Percentiles rank a stretch among this genome's conserved stretches.
These are phyloP conservation scores for Amphipyra tragopoginis DNA, from an alignment of 2,888 invertebrate genomes.

Conservation along the genomic window DNA sequence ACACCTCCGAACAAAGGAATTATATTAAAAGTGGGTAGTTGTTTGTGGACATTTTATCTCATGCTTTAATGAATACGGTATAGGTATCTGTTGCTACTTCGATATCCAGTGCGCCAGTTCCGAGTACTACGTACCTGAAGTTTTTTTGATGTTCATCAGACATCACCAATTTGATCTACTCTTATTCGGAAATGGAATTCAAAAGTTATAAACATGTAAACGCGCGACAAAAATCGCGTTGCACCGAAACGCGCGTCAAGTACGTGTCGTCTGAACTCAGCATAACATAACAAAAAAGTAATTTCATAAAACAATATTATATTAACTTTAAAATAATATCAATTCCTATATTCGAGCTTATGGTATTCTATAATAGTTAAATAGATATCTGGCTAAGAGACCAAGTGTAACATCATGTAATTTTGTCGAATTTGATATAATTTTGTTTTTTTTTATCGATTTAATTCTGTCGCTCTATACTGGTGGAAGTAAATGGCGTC, in stretches of 20 bases:
- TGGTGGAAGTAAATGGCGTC: too few species aligned
- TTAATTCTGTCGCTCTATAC: constrained; percentile 1
- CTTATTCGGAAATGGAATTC: too few species aligned
- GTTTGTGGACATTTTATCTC: too few species aligned
- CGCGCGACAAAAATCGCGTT: neutral
- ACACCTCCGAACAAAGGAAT: too few species aligned
- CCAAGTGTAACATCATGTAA: constrained; percentile 10
- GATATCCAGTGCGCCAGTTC: too few species aligned
- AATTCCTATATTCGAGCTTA: constrained; percentile 19
- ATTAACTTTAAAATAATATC: constrained; percentile 18
- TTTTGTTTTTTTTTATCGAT: constrained; percentile 14
- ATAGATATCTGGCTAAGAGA: constrained; percentile 10
- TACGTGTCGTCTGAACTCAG: constrained; percentile 15
- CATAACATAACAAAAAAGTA: constrained; percentile 7
- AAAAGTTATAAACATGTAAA: too few species aligned
- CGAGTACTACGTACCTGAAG: too few species aligned
- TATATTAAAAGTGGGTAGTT: too few species aligned
- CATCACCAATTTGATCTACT: too few species aligned
- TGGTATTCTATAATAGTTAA: constrained; percentile 7
- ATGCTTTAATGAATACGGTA: too few species aligned
- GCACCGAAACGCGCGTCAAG: neutral
- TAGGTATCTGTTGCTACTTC: too few species aligned
- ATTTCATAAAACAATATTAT: constrained; percentile 11
- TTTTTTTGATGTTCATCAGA: too few species aligned
- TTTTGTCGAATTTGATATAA: constrained; percentile 10